These are phyloP conservation scores for Oopsacas minuta DNA, from an alignment of 37 sponge, comb jelly and placozoan species.

Conservation along the genomic window DNA sequence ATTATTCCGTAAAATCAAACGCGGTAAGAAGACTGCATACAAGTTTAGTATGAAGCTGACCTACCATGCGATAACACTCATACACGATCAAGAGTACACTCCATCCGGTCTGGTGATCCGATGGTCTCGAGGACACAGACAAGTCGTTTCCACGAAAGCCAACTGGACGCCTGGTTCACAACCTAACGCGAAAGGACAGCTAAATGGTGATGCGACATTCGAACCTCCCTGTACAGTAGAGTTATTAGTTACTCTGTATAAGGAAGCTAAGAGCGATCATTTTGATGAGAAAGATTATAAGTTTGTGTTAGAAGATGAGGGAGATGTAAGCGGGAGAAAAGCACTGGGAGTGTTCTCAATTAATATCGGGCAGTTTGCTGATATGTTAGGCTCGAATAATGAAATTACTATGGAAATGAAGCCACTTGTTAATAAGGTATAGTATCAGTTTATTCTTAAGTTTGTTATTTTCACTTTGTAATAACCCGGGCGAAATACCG, in stretches of 20 bases:
- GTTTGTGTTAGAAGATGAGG: slow-evolving; percentile 12
- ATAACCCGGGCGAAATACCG: too few relatives aligned
- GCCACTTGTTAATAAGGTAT: not conserved
- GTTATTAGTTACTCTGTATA: not conserved
- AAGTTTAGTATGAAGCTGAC: not conserved
- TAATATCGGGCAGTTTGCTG: not conserved
- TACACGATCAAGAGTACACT: not conserved
- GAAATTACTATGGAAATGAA: slow-evolving; percentile 13
- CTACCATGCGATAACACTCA: not conserved
- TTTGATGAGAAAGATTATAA: slow-evolving; percentile 3
- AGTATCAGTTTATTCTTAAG: too few relatives aligned
- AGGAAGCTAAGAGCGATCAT: not conserved
- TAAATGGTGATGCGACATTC: not conserved
- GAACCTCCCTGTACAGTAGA: slow-evolving; percentile 6
- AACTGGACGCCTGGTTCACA: not conserved
- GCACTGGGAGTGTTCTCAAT: slow-evolving; percentile 1
- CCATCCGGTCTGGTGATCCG: not conserved
- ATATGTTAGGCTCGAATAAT: not conserved
- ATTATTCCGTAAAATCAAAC: not conserved
- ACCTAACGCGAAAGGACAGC: not conserved
- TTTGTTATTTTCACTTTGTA: too few relatives aligned
- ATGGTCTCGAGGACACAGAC: slow-evolving; percentile 15
- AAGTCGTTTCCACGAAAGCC: slow-evolving; percentile 16
- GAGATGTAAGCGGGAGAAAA: not conserved
- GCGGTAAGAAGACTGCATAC: not conserved